Conservation (phyloP, 2,888 invertebrate species). For the Brachynemurus nebulosus region DNA sequence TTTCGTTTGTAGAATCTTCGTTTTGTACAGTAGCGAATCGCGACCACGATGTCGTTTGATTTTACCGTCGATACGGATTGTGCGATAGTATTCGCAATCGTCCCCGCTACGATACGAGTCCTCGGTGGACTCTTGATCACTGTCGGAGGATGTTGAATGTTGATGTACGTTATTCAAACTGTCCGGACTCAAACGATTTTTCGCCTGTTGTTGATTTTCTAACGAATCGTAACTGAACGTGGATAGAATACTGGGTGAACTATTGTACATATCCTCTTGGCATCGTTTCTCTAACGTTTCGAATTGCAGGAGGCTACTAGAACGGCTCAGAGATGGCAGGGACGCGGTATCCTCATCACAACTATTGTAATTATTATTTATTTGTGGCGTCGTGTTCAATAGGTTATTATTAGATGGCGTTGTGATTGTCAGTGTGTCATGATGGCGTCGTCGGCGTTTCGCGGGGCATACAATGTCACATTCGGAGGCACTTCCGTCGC, state of each 20-base stretch:
- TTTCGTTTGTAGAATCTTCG: constrained; percentile 25
- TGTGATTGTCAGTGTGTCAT: constrained; percentile 21
- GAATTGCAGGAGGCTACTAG: constrained; percentile 71
- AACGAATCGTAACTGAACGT: constrained; percentile 39
- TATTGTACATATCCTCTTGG: constrained; percentile 33
- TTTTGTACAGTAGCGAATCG: constrained; percentile 24
- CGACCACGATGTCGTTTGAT: constrained; percentile 13
- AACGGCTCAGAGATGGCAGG: constrained; percentile 53
- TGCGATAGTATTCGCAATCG: constrained; percentile 23
- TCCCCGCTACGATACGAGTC: constrained; percentile 21
- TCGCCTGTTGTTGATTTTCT: constrained; percentile 31
- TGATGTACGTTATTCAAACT: constrained; percentile 34
- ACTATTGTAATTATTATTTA: neutral
- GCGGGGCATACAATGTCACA: constrained; percentile 62
- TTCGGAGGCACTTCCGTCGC: constrained; percentile 53
- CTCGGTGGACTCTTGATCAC: constrained; percentile 25
- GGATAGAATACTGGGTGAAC: constrained; percentile 35
- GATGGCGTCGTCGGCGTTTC: constrained; percentile 52
- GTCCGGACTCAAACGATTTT: constrained; percentile 33
- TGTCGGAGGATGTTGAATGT: constrained; percentile 24
- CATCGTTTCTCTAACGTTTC: constrained; percentile 66
- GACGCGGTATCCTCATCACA: constrained; percentile 20
- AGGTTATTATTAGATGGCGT: constrained; percentile 2
- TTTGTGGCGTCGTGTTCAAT: neutral
- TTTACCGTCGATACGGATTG: constrained; percentile 24